Percentiles rank a stretch among this genome's conserved stretches.
phyloP scores from a whole-genome alignment of 2,113 vertebrate genomes.

The Microtus montanus region DNA sequence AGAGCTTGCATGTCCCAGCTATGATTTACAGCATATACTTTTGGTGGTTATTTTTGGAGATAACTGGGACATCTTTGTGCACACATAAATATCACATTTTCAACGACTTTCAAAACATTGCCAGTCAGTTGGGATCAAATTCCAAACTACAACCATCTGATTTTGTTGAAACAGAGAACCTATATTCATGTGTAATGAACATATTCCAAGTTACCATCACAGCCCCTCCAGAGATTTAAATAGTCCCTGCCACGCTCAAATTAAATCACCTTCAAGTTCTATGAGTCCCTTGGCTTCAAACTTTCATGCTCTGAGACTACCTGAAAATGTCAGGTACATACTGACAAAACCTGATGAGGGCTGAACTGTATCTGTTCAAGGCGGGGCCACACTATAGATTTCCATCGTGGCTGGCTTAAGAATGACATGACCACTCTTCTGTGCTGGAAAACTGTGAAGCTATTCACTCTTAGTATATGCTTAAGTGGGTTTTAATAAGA shows the following conservation, averaged over 20 bases:
- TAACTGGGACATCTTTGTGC: neutral
- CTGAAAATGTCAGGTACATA: neutral
- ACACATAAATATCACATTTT: neutral
- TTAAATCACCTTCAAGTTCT: neutral
- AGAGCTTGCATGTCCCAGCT: neutral
- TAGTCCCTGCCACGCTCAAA: neutral
- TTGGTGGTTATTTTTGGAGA: neutral
- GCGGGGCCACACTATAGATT: neutral
- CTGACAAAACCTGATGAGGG: neutral
- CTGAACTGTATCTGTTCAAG: constrained; percentile 30
- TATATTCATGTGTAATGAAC: constrained; percentile 50
- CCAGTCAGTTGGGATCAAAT: constrained; percentile 43
- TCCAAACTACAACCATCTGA: constrained; percentile 15
- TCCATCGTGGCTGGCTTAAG: neutral
- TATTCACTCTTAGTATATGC: constrained; percentile 5
- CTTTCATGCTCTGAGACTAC: neutral
- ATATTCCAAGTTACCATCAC: constrained; percentile 33
- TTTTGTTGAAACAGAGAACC: constrained; percentile 34
- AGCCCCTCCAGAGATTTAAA: constrained; percentile 35
- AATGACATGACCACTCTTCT: neutral
- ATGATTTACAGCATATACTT: neutral
- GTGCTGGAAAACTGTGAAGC: neutral
- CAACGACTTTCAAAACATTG: constrained; percentile 19
- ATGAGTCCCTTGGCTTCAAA: constrained; percentile 5
- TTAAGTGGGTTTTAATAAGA: neutral